phyloP scores from a whole-genome alignment of 2,888 invertebrate species.

The Saturnia japonica region DNA sequence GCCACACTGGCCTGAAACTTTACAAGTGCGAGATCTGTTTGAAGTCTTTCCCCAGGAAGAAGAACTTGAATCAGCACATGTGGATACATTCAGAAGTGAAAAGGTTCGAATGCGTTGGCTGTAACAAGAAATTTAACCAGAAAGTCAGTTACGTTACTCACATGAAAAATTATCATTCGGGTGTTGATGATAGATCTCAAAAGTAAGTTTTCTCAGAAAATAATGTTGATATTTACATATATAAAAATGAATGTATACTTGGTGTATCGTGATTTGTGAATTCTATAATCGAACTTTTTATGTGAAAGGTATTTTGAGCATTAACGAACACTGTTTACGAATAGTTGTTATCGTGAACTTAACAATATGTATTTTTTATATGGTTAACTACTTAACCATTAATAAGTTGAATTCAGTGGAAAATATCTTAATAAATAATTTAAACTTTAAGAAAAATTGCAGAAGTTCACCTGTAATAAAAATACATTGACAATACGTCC shows the following conservation, averaged over 20 bases:
- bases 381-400: no score
- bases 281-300: no score
- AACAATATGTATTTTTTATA: no score
- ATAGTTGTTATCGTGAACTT: no score
- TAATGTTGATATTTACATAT: background rate
- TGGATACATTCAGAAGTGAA: slow-evolving; percentile 38
- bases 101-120: slow-evolving; percentile 34
- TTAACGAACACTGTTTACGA: no score
- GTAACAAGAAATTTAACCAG: slow-evolving; percentile 39
- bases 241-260: background rate
- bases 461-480: background rate
- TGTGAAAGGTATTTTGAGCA: no score
- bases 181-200: background rate
- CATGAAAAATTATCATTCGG: slow-evolving; percentile 35
- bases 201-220: background rate
- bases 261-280: no score
- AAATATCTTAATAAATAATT: background rate
- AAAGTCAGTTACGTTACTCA: slow-evolving; percentile 40
- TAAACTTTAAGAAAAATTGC: background rate
- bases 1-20: slow-evolving; percentile 29
- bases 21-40: slow-evolving; percentile 26
- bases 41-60: slow-evolving; percentile 25
- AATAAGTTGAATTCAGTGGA: background rate
- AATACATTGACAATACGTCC: slow-evolving; percentile 5
- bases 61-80: slow-evolving; percentile 35